Conservation (phyloP, 2,113 vertebrate species). For the Haemorhous mexicanus region DNA sequence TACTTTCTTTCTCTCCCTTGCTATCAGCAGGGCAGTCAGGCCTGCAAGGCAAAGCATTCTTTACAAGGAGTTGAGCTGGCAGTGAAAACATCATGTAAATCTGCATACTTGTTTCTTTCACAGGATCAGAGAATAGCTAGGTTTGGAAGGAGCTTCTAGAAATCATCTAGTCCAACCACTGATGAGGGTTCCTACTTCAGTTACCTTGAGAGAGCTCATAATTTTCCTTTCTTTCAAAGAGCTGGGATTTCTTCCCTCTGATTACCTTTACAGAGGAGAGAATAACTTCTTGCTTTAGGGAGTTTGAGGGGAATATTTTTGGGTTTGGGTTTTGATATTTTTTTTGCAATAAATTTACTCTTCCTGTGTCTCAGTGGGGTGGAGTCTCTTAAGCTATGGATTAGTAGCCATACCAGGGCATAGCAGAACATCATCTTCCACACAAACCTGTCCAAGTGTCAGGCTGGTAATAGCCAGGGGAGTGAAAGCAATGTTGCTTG, state of each 20-base stretch:
- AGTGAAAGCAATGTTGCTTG: neutral
- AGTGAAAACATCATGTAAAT: neutral
- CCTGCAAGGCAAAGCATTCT: neutral
- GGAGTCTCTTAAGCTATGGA: neutral
- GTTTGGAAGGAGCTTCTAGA: neutral
- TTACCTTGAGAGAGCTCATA: neutral
- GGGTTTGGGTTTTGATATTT: neutral
- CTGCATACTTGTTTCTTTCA: neutral
- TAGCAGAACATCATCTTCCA: neutral
- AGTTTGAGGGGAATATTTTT: neutral
- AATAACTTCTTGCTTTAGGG: neutral
- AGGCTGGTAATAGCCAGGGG: neutral
- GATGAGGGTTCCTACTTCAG: neutral
- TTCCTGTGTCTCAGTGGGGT: neutral
- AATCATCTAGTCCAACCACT: neutral
- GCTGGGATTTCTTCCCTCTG: neutral
- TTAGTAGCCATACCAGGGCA: neutral
- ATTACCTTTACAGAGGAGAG: neutral
- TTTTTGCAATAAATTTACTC: neutral
- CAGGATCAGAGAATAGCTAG: neutral
- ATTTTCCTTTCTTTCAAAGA: neutral
- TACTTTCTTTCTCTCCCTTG: neutral
- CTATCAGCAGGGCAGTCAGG: neutral
- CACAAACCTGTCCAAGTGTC: neutral
- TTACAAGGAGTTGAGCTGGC: neutral